Conservation (phyloP, 2,888 invertebrate genomes). For the Coremacera marginata region DNA sequence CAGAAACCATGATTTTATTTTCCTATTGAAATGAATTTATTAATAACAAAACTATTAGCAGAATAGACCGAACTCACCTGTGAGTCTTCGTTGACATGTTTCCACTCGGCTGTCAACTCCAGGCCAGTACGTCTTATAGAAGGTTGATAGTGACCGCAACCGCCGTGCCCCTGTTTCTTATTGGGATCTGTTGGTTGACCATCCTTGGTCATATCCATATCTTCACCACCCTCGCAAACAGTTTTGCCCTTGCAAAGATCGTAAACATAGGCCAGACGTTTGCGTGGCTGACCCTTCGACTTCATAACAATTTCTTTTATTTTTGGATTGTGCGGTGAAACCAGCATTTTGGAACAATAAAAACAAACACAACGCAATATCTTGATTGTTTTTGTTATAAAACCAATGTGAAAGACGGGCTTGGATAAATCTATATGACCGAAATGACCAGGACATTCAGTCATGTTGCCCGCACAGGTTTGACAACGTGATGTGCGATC, state of each 20-base stretch:
- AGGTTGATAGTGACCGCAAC: slow-evolving; percentile 98
- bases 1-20: slow-evolving; percentile 92
- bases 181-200: slow-evolving; percentile 72
- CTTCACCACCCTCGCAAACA: slow-evolving; percentile 98
- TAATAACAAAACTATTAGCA: not conserved
- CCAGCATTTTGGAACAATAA: slow-evolving; percentile 96
- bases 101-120: slow-evolving; percentile 98
- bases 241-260: slow-evolving; percentile 98
- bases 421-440: slow-evolving; percentile 98
- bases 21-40: slow-evolving; percentile 70
- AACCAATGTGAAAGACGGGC: slow-evolving; percentile 98
- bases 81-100: slow-evolving; percentile 97
- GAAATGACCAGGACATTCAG: slow-evolving; percentile 99
- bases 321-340: slow-evolving; percentile 86
- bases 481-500: slow-evolving; percentile 94
- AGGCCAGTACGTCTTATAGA: slow-evolving; percentile 89
- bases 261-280: slow-evolving; percentile 94
- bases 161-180: slow-evolving; percentile 83
- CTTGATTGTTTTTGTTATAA: slow-evolving; percentile 97
- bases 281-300: slow-evolving; percentile 95
- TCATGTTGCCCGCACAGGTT: slow-evolving; percentile 97
- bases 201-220: slow-evolving; percentile 92
- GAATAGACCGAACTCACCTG: slow-evolving; percentile 70
- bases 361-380: slow-evolving; percentile 98
- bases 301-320: slow-evolving; percentile 82